Conservation (phyloP, 2,888 invertebrate species). For the Meliscaeva auricollis region DNA sequence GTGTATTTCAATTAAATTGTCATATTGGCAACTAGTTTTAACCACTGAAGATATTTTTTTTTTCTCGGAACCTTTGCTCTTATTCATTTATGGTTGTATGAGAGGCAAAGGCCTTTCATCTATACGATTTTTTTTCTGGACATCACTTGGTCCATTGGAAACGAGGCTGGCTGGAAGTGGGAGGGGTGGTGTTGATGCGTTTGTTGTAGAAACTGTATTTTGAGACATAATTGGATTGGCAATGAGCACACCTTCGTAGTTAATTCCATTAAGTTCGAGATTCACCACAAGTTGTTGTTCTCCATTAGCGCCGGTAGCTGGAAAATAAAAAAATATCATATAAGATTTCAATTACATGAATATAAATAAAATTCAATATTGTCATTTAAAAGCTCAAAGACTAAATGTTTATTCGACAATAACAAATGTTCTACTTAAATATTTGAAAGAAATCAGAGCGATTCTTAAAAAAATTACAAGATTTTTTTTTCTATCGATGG, state of each 20-base stretch:
- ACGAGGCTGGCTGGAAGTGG: slow-evolving; percentile 45
- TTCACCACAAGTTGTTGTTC: slow-evolving; percentile 96
- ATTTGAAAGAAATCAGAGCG: too few species aligned
- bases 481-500: too few species aligned
- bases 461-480: too few species aligned
- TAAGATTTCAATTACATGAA: background rate
- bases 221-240: slow-evolving; percentile 83
- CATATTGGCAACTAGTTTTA: slow-evolving; percentile 29
- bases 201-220: slow-evolving; percentile 15
- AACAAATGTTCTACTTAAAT: too few species aligned
- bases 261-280: slow-evolving; percentile 97
- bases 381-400: too few species aligned
- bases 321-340: slow-evolving; percentile 78
- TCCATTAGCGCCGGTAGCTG: slow-evolving; percentile 93
- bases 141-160: slow-evolving; percentile 59
- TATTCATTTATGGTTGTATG: slow-evolving; percentile 50
- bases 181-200: slow-evolving; percentile 37
- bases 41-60: slow-evolving; percentile 11
- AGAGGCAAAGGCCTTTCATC: slow-evolving; percentile 45
- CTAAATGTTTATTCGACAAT: too few species aligned
- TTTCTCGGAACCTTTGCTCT: slow-evolving; percentile 12
- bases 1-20: slow-evolving; percentile 53
- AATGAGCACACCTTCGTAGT: slow-evolving; percentile 97
- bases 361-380: too few species aligned
- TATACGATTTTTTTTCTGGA: slow-evolving; percentile 39